Percentiles rank a stretch among this genome's conserved stretches.
Evolutionary conservation across 2,888 invertebrate genomes (phyloP).

Genomic region (Ischnura elegans): DNA sequence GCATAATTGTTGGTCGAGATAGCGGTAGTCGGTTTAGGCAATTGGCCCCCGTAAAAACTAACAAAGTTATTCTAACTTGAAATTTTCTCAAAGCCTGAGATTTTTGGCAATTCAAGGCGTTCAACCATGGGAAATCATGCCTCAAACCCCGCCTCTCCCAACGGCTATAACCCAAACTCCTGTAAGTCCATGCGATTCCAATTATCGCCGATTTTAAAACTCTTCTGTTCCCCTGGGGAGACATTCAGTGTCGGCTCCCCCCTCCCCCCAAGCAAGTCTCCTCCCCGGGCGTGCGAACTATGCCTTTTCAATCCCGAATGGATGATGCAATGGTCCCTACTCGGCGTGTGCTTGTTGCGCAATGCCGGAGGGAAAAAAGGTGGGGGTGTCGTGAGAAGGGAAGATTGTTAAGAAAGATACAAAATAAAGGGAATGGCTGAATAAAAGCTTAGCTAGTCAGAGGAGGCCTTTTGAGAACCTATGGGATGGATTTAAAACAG

Average conservation of each 20-base stretch:
- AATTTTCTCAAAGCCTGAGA: background rate
- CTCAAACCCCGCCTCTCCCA: background rate
- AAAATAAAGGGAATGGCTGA: too few species aligned
- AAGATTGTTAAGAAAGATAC: too few species aligned
- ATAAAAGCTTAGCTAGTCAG: too few species aligned
- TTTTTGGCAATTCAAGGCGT: background rate
- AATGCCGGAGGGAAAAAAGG: too few species aligned
- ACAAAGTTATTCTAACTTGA: too few species aligned
- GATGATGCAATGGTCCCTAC: conserved; percentile 12
- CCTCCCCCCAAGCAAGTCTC: background rate
- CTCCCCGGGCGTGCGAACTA: conserved; percentile 27
- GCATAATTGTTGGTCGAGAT: too few species aligned
- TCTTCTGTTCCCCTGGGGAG: background rate
- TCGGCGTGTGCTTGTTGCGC: background rate
- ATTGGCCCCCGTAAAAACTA: too few species aligned
- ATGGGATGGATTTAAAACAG: too few species aligned
- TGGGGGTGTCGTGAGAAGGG: background rate
- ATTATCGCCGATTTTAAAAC: background rate
- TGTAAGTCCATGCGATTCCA: background rate
- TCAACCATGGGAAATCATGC: background rate
- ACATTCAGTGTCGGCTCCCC: background rate
- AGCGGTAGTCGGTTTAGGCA: too few species aligned
- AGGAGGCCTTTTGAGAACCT: too few species aligned
- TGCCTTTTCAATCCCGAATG: conserved; percentile 30
- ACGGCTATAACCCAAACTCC: background rate